Base-by-base conservation (phyloP, 2,888 invertebrate species). In the Ashinkailepas kermadecensis region DNA sequence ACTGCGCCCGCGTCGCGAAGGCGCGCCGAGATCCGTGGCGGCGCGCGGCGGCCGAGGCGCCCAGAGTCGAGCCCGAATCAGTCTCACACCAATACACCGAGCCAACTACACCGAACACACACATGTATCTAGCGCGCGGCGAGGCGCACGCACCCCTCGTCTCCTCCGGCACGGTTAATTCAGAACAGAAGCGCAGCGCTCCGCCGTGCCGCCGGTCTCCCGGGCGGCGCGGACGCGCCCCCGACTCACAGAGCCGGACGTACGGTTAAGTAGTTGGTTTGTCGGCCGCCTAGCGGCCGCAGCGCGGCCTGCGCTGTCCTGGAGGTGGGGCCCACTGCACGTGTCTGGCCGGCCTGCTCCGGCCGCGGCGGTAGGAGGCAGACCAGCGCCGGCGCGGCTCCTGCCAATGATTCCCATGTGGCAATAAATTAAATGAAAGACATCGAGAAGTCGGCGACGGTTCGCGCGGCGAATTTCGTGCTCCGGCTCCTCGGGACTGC, bases 401-500 rank as follows among this genome's bases (percentile, higher is more conserved):
- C 65, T 23, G 18, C 18, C 18, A 18, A 74, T 25, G 54, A 54
- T 54, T 54, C 25, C 54, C 23, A 54, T 74, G 74, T 12, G 74
- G 54, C 13, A 74, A 74, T 74, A 74, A 74, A 74, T 74, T 74
- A 74, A 74, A 54, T 74, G 74, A 74, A 74, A 74, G 74, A 74
- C 74, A 74, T 74, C 54, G 74, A 74, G 74, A 74, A 18, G 18
- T 10, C 6, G 54, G 54, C 25, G 54, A 18, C 9, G 74, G 9
- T 10, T 10, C 39, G 39, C 25, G 70, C 13, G 70, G 70, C 70
- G 59, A 74, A 54, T 54, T 54, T 21, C 25, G 54, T 54, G 54
- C 13, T 74, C 18, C 23, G 54, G 13, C 21, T 74, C 12, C 54
- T 54, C 25, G 23, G 10, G 54, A 7, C 74, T 8, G 39, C 74